A percentile compares a stretch with the other conserved stretches of the same genome.
Conservation (phyloP, 2,888 invertebrate species). For the Pollenia griseotomentosa region DNA sequence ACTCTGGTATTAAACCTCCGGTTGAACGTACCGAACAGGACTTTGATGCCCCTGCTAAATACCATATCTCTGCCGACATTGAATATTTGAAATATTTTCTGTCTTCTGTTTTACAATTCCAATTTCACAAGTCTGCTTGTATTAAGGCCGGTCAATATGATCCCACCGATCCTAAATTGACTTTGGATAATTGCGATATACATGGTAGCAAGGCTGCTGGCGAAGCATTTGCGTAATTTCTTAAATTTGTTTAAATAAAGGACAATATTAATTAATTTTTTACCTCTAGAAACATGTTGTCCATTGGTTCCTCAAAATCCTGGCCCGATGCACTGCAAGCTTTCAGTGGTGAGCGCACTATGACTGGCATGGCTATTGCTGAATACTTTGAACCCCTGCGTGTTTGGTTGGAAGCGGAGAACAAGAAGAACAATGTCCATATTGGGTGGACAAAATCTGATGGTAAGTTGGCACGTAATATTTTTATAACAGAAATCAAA, state of each 20-base stretch:
- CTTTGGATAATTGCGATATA: conserved; percentile 94
- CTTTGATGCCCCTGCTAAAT: conserved; percentile 91
- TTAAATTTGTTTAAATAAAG: not conserved
- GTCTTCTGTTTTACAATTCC: conserved; percentile 91
- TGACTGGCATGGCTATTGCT: conserved; percentile 90
- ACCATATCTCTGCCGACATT: conserved; percentile 89
- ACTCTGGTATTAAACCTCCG: conserved; percentile 89
- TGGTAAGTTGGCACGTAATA: too few relatives aligned
- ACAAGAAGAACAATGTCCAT: conserved; percentile 87
- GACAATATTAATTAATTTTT: conserved; percentile 10
- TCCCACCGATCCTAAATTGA: conserved; percentile 87
- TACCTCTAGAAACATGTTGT: conserved; percentile 87
- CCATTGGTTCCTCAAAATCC: conserved; percentile 89
- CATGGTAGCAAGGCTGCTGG: conserved; percentile 92
- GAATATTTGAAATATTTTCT: conserved; percentile 91
- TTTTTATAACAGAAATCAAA: too few relatives aligned
- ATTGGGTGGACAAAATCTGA: conserved; percentile 87
- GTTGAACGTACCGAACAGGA: conserved; percentile 87
- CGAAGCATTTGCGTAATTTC: conserved; percentile 87
- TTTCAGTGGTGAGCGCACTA: conserved; percentile 90
- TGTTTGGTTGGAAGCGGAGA: conserved; percentile 90
- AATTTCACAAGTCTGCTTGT: conserved; percentile 90
- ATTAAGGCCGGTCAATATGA: conserved; percentile 92
- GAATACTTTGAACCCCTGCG: conserved; percentile 92
- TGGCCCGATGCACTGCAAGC: conserved; percentile 94